Percentiles rank a stretch among this genome's conserved stretches.
phyloP scores from a whole-genome alignment of 2,113 vertebrate genomes.

The Spilogale gracilis region DNA sequence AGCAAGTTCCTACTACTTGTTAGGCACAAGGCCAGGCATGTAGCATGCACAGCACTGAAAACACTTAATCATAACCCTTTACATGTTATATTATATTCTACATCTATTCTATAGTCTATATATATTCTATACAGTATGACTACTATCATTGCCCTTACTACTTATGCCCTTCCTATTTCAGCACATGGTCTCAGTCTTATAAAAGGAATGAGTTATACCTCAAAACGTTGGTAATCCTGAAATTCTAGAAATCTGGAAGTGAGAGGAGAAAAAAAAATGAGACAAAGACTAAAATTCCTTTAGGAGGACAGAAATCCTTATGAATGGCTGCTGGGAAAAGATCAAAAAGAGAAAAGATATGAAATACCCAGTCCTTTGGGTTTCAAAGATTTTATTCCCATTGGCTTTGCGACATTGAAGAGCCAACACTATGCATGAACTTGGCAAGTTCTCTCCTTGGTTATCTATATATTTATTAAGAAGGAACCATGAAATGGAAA shows the following conservation, averaged over 20 bases:
- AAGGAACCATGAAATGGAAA: background rate
- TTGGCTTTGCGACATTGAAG: background rate
- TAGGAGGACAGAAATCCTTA: background rate
- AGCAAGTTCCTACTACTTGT: background rate
- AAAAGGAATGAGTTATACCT: background rate
- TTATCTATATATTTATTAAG: background rate
- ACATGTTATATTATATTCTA: background rate
- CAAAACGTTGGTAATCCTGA: background rate
- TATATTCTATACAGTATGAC: background rate
- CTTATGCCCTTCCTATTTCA: background rate
- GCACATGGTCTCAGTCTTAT: background rate
- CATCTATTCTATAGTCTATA: background rate
- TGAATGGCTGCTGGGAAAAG: background rate
- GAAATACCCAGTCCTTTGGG: background rate
- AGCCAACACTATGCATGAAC: background rate
- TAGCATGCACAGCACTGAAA: background rate
- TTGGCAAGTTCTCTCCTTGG: background rate
- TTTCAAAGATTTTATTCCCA: conserved; percentile 33
- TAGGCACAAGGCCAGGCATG: no score
- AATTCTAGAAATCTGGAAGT: conserved; percentile 7
- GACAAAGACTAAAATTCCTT: conserved; percentile 42
- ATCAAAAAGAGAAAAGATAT: conserved; percentile 9
- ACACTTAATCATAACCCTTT: no score
- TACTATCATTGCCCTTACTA: background rate
- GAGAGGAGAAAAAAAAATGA: background rate